Conservation (phyloP, 2,888 invertebrate genomes). For the Microctonus aethiopoides region DNA sequence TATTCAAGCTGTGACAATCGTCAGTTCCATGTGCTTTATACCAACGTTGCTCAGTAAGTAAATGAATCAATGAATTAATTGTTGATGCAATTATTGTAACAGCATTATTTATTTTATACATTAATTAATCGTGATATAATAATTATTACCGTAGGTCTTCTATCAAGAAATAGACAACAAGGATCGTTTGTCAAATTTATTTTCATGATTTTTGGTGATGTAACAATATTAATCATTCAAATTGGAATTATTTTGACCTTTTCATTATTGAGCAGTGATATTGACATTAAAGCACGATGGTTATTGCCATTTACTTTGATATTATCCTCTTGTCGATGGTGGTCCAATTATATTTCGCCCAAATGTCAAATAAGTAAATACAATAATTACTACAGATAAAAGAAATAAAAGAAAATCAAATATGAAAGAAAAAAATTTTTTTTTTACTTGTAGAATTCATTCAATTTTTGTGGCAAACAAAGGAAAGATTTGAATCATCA, state of each 20-base stretch:
- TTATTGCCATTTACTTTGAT: slow-evolving; percentile 74
- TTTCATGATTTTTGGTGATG: slow-evolving; percentile 68
- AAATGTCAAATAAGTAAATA: slow-evolving; percentile 56
- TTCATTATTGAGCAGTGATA: slow-evolving; percentile 74
- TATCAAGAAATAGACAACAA: slow-evolving; percentile 40
- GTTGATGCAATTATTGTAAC: background rate
- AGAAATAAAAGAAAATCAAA: background rate
- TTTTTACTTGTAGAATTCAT: slow-evolving; percentile 55
- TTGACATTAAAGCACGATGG: slow-evolving; percentile 67
- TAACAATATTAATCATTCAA: slow-evolving; percentile 75
- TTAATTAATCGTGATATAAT: background rate
- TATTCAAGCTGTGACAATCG: slow-evolving; percentile 84
- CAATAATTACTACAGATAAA: too few species aligned
- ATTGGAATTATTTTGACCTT: slow-evolving; percentile 74
- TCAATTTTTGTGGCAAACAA: slow-evolving; percentile 67
- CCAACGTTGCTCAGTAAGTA: slow-evolving; percentile 80
- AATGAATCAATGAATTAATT: slow-evolving; percentile 29
- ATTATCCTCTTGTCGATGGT: slow-evolving; percentile 83
- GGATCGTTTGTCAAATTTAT: slow-evolving; percentile 17
- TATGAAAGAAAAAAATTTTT: slow-evolving; percentile 12
- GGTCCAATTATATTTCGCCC: slow-evolving; percentile 81
- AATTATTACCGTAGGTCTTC: too few species aligned
- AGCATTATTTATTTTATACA: background rate
- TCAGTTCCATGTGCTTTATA: slow-evolving; percentile 84
- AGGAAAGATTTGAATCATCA: slow-evolving; percentile 70